Evolutionary conservation across 2,797 vertebrate species (phyloP), one percentile per base, ranked within the genome.

Genomic region (Danio tinwini): DNA sequence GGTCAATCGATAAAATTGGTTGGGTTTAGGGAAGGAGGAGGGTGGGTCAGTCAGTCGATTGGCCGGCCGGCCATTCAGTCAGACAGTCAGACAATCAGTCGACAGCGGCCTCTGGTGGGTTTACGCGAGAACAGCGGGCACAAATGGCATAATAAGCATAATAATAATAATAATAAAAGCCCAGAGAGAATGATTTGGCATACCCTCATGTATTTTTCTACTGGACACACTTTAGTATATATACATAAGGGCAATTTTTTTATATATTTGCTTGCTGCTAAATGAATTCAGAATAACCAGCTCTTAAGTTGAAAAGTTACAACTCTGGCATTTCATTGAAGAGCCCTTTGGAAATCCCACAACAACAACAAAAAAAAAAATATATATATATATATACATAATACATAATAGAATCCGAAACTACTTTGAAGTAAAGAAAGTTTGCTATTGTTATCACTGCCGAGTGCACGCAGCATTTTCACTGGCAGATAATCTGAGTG

Each of bases 361-460:
- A 62, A 74, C 53, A 53, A 69, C 68, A 78, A 29, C n/a, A n/a
- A n/a, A n/a, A n/a, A n/a, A n/a, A n/a, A n/a, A n/a, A n/a, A n/a
- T n/a, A n/a, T n/a, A n/a, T n/a, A n/a, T n/a, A 29, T 29, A 29
- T 29, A 29, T 40, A 70, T 70, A 58, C 56, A 78, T 59, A 69
- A 69, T 17, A 49, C 75, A 59, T 71, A 83, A 78, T 71, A 55
- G 70, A 86, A 81, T 83, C 52, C 69, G 70, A 78, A 62, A 85
- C 72, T 81, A 81, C 84, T 86, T 86, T 87, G 79, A 84, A 84
- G 82, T 83, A 82, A 71, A 78, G 67, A 84, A 83, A 83, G 52
- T 81, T 82, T 68, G 44, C 70, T 81, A 82, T 84, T 87, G 86
- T 82, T 86, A 82, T 74, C 67, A 74, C 71, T 42, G 75, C 53